Percentiles rank a stretch among this genome's conserved stretches.
Evolutionary conservation across 2,797 vertebrate genomes (phyloP).

Genomic region (Tolypeutes matacus): DNA sequence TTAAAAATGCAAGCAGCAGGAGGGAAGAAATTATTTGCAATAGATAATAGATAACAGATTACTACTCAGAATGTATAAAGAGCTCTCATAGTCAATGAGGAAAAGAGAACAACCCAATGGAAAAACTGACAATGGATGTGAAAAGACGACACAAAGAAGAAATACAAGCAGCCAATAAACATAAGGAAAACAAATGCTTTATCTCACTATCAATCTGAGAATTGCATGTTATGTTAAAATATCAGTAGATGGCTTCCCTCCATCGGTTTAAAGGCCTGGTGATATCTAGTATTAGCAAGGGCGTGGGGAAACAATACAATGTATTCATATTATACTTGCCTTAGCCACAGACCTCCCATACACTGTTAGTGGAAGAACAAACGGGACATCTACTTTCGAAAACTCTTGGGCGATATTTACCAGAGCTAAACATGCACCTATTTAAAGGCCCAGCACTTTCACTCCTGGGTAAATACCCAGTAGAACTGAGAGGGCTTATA

Average conservation of each 20-base stretch:
- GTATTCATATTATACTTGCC: not conserved
- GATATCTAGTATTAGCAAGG: not conserved
- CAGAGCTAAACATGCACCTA: no score
- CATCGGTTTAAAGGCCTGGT: not conserved
- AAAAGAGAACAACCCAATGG: not conserved
- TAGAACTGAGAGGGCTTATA: not conserved
- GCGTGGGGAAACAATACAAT: not conserved
- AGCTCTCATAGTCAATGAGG: not conserved
- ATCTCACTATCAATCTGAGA: slow-evolving; percentile 6
- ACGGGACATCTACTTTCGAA: not conserved
- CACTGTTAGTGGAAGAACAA: not conserved
- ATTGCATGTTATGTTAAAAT: not conserved
- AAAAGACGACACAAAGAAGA: not conserved
- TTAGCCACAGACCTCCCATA: not conserved
- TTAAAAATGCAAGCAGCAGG: not conserved
- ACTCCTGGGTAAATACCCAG: not conserved
- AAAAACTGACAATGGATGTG: not conserved
- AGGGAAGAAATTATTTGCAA: not conserved
- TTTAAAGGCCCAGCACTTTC: not conserved
- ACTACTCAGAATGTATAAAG: not conserved
- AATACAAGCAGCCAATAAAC: not conserved
- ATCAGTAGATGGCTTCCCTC: no score
- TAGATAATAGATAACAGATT: not conserved
- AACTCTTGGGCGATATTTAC: not conserved
- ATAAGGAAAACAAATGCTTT: not conserved